A percentile compares a stretch with the other conserved stretches of the same genome.
Conservation (phyloP, 2,797 vertebrate genomes). For the Melanitta fusca region DNA sequence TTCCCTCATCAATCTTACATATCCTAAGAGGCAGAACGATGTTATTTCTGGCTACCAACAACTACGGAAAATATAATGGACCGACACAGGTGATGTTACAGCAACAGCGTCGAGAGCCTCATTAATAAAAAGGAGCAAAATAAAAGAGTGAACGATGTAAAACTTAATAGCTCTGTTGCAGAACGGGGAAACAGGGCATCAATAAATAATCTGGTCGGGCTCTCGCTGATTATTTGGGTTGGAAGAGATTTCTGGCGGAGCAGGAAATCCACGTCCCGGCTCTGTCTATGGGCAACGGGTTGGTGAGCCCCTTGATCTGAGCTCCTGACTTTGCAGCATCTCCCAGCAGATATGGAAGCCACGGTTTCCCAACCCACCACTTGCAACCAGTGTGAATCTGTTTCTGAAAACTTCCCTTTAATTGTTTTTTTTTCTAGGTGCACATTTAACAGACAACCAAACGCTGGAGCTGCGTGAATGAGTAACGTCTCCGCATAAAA, state of each 20-base stretch:
- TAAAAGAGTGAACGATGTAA: not conserved
- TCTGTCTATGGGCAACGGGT: fast-evolving
- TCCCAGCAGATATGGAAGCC: not conserved
- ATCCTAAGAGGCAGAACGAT: not conserved
- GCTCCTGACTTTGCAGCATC: fast-evolving
- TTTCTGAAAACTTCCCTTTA: not conserved
- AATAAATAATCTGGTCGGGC: not conserved
- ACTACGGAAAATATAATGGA: not conserved
- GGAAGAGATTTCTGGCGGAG: not conserved
- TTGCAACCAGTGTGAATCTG: not conserved
- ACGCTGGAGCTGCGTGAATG: not conserved
- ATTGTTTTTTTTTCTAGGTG: not conserved
- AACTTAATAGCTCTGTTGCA: not conserved
- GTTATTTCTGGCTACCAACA: not conserved
- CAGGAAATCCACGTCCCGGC: not conserved
- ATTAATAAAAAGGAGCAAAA: not conserved
- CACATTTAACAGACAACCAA: not conserved
- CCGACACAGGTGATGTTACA: not conserved
- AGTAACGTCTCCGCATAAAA: not conserved
- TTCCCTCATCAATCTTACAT: not conserved
- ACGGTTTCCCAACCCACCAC: not conserved
- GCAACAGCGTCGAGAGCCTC: not conserved
- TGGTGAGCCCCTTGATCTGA: not conserved
- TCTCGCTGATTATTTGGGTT: not conserved
- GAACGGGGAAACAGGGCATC: not conserved